These are phyloP conservation scores for Dolomedes plantarius DNA, from an alignment of 2,888 invertebrate species.

Conservation along the genomic window DNA sequence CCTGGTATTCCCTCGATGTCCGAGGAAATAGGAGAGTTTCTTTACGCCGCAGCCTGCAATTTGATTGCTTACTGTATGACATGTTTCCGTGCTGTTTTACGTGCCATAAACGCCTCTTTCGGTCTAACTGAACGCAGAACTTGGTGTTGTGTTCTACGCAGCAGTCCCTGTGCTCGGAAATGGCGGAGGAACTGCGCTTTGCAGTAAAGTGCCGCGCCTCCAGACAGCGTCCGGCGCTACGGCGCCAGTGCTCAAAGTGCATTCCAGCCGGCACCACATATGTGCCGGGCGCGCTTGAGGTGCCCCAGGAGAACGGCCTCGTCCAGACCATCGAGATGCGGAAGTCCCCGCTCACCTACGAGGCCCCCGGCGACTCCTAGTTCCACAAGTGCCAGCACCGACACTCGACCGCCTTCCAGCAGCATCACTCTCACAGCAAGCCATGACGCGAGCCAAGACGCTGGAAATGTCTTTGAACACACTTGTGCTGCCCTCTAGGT, in stretches of 20 bases:
- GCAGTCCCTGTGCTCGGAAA: slow-evolving; percentile 94
- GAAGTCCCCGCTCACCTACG: slow-evolving; percentile 78
- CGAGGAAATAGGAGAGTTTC: no score
- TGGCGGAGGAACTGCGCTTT: slow-evolving; percentile 93
- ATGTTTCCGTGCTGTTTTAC: no score
- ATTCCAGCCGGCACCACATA: slow-evolving; percentile 72
- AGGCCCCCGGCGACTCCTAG: slow-evolving; percentile 70
- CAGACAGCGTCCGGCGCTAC: slow-evolving; percentile 86
- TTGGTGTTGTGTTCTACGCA: slow-evolving; percentile 75
- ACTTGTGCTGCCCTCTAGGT: no score
- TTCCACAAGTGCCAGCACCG: slow-evolving; percentile 64
- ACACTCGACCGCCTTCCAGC: slow-evolving; percentile 37
- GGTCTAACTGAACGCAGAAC: slow-evolving; percentile 68
- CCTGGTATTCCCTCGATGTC: no score
- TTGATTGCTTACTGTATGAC: no score
- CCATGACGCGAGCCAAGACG: neutral
- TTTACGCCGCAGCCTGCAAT: no score
- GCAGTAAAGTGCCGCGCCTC: slow-evolving; percentile 89
- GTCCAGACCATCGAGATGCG: slow-evolving; percentile 83
- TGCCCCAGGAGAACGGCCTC: slow-evolving; percentile 79
- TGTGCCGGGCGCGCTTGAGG: slow-evolving; percentile 72
- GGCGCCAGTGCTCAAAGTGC: slow-evolving; percentile 86
- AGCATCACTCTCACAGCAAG: slow-evolving; percentile 43
- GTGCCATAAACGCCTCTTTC: no score
- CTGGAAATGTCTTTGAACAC: neutral